Percentiles rank a stretch among this genome's conserved stretches.
Evolutionary conservation across 2,113 vertebrate genomes (phyloP).

Genomic region (Myrmophylax atrothorax): DNA sequence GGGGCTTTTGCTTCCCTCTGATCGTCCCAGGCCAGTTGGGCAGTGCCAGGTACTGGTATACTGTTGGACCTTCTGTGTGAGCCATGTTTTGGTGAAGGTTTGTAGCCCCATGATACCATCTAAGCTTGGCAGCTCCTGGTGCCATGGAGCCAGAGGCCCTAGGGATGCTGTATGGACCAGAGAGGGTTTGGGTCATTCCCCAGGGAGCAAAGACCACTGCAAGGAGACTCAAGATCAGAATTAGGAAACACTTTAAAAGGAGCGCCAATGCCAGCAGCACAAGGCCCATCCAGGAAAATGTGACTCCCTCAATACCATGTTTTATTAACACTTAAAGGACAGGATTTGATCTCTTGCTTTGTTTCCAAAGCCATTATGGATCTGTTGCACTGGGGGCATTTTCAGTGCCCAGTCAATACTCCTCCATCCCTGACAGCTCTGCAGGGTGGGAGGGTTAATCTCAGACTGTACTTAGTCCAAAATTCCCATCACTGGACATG

Average conservation of each 20-base stretch:
- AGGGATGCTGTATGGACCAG: neutral
- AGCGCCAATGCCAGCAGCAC: neutral
- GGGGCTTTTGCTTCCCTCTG: accelerated
- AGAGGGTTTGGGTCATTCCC: neutral
- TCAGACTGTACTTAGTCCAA: neutral
- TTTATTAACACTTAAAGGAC: neutral
- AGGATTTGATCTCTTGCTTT: neutral
- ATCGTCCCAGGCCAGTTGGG: neutral
- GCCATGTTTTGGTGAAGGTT: neutral
- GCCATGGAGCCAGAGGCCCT: accelerated
- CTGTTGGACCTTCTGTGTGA: neutral
- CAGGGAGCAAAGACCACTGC: neutral
- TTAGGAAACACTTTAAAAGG: neutral
- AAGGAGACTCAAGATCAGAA: neutral
- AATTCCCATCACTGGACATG: neutral
- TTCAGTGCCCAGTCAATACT: neutral
- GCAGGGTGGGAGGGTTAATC: neutral
- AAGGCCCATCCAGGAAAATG: neutral
- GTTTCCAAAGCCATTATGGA: neutral
- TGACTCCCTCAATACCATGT: neutral
- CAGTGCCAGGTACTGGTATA: neutral
- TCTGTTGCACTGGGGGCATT: neutral
- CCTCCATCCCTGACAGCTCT: neutral
- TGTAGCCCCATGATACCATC: accelerated
- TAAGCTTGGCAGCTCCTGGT: neutral